Evolutionary conservation across 2,113 vertebrate species (phyloP).

Genomic region (Corythaixoides concolor): DNA sequence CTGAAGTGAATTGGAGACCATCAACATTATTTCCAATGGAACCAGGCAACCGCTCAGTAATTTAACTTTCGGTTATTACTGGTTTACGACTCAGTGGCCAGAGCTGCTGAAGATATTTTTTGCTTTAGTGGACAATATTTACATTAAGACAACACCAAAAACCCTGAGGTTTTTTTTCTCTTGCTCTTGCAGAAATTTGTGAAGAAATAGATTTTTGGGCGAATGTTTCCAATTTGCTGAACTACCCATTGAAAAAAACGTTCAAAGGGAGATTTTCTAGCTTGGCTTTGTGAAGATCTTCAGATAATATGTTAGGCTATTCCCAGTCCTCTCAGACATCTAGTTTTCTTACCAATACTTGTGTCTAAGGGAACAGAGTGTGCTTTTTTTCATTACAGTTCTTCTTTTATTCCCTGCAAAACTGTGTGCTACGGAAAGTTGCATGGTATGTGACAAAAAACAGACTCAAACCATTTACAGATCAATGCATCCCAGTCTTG

Average conservation of each 20-base stretch:
- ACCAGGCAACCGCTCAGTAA: neutral
- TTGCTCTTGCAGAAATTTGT: neutral
- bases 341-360: neutral
- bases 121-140: neutral
- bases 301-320: neutral
- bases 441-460: neutral
- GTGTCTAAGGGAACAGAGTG: neutral
- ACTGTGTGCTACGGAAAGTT: neutral
- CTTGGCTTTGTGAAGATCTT: neutral
- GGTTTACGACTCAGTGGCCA: neutral
- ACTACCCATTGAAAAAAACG: neutral
- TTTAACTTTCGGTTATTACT: neutral
- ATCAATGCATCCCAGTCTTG: neutral
- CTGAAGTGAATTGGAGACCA: neutral
- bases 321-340: neutral
- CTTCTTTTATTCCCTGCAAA: neutral
- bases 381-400: neutral
- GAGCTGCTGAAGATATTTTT: neutral
- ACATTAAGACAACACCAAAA: neutral
- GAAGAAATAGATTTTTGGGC: neutral
- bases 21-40: neutral
- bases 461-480: neutral
- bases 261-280: neutral
- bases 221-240: neutral
- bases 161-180: neutral